Evolutionary conservation across 2,113 vertebrate genomes (phyloP).

Genomic region (Dissostichus mawsoni): DNA sequence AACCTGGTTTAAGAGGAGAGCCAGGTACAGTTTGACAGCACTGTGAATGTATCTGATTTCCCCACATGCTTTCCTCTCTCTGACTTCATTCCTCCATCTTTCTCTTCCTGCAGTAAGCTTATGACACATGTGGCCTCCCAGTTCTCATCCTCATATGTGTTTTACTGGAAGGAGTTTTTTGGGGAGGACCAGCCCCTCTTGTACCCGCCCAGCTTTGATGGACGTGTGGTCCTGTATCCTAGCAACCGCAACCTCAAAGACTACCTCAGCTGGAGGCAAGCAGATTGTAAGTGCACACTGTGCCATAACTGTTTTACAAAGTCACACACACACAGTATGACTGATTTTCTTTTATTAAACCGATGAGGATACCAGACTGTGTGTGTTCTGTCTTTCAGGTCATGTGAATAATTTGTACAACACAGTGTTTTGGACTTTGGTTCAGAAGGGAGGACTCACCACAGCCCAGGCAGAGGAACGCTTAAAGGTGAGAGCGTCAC

Average conservation of each 20-base stretch:
- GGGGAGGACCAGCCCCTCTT: constrained; percentile 91
- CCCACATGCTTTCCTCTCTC: background rate
- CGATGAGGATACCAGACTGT: background rate
- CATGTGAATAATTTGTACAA: constrained; percentile 98
- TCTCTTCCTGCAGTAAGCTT: constrained; percentile 88
- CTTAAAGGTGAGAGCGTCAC: constrained; percentile 84
- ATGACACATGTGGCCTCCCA: constrained; percentile 97
- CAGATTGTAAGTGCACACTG: constrained; percentile 90
- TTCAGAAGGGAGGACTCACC: constrained; percentile 91
- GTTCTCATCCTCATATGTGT: constrained; percentile 97
- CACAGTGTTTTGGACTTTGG: constrained; percentile 94
- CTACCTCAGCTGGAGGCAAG: constrained; percentile 98
- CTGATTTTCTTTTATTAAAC: background rate
- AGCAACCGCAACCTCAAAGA: constrained; percentile 93
- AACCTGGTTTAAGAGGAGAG: constrained; percentile 96
- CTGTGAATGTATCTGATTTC: background rate
- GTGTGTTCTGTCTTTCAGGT: constrained; percentile 80
- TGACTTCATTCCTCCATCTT: background rate
- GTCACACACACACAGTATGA: background rate
- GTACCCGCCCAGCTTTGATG: constrained; percentile 96
- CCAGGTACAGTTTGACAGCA: constrained; percentile 85
- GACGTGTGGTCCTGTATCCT: constrained; percentile 94
- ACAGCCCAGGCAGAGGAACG: constrained; percentile 89
- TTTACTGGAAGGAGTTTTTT: constrained; percentile 96
- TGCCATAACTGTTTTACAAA: background rate